Conservation (phyloP, 92 coral and sea anemone genomes). For the Phenganax subtilis region DNA sequence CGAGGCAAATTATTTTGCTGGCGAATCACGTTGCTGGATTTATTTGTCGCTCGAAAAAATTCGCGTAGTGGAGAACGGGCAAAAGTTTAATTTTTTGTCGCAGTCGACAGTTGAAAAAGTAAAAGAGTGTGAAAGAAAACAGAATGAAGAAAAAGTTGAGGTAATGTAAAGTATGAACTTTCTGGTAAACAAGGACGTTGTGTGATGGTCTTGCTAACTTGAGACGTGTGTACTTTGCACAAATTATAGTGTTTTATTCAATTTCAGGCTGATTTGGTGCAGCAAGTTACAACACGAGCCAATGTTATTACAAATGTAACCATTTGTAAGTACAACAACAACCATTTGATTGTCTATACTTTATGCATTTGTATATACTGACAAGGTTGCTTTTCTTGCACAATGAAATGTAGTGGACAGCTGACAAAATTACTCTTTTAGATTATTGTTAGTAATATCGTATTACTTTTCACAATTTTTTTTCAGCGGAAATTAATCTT, state of each 20-base stretch:
- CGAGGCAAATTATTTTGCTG: no score
- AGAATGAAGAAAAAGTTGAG: constrained; percentile 91
- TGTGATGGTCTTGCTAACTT: not conserved
- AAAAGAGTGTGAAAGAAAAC: constrained; percentile 79
- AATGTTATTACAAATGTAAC: constrained; percentile 91
- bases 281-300: constrained; percentile 69
- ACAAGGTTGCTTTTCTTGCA: no score
- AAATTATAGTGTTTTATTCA: not conserved
- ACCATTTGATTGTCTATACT: not conserved
- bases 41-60: no score
- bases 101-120: constrained; percentile 79
- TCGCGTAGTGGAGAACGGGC: no score
- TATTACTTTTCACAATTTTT: not conserved
- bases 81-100: not conserved
- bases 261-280: constrained; percentile 60
- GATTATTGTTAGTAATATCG: not conserved
- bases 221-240: no score
- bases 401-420: no score
- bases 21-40: no score
- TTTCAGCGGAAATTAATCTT: constrained; percentile 86
- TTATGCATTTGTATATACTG: not conserved
- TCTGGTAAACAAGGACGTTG: not conserved
- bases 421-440: no score
- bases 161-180: constrained; percentile 34
- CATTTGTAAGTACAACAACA: constrained; percentile 59